These are phyloP conservation scores for Actinemys pallida DNA, from an alignment of 2,113 vertebrate genomes.

Conservation along the genomic window DNA sequence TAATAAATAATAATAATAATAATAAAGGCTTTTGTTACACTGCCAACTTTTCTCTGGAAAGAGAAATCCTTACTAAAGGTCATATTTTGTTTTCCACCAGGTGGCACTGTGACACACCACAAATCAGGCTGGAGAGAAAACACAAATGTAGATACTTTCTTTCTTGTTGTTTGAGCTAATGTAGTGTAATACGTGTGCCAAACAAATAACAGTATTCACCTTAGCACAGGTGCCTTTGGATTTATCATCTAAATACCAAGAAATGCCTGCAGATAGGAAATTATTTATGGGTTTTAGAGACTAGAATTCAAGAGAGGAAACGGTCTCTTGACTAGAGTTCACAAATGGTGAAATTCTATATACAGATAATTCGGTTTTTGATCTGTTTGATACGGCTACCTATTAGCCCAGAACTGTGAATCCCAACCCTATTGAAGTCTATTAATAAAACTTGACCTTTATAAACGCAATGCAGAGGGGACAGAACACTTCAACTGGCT, in stretches of 20 bases:
- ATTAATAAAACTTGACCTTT: not conserved
- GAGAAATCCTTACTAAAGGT: not conserved
- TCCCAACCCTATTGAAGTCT: not conserved
- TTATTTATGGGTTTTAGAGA: not conserved
- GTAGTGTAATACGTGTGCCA: not conserved
- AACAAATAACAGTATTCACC: not conserved
- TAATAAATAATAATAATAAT: not conserved
- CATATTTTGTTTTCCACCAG: slow-evolving; percentile 64
- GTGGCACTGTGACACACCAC: slow-evolving; percentile 74
- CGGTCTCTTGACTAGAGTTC: not conserved
- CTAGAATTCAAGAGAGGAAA: fast-evolving
- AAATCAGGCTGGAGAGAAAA: slow-evolving; percentile 1
- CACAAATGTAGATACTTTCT: not conserved
- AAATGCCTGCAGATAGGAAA: not conserved
- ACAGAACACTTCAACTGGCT: not conserved
- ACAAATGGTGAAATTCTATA: not conserved
- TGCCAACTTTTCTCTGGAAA: fast-evolving
- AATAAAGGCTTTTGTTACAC: not conserved
- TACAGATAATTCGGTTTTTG: not conserved
- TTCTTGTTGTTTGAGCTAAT: not conserved
- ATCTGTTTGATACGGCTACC: not conserved
- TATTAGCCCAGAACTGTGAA: not conserved
- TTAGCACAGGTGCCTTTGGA: not conserved
- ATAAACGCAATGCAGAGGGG: not conserved
- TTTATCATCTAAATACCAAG: slow-evolving; percentile 15